Base-by-base conservation (phyloP, 92 coral and sea anemone species). In the Anthopleura xanthogrammica region DNA sequence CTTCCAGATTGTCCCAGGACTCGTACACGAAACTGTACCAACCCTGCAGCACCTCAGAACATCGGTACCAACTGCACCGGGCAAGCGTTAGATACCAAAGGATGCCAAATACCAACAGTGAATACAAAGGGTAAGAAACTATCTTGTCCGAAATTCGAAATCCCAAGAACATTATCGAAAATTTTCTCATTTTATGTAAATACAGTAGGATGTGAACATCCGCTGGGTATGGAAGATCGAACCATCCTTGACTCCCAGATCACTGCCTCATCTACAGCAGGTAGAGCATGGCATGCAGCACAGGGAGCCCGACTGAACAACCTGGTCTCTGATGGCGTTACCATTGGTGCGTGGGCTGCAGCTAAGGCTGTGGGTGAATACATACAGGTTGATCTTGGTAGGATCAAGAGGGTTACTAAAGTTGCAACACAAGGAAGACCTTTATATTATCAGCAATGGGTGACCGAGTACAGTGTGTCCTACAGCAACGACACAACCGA, bases 401-500 rank as follows among this genome's bases (percentile, higher is more conserved):
- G 4, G 11, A 20, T 57, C 62, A 57, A 2, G 62, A 57, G 4
- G 16, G 62, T 57, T 14, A 57, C 62, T 57, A 57, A 57, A 13
- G 11, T 57, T 57, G 62, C 62, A 0, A 57, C 62, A 57, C 62
- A 57, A 57, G 62, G 62, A 57, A 57, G 62, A 57, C 62, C 62
- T 2, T 0, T 6, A 0, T 0, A 20, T 4, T 12, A 1, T 36
- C 10, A 9, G 20, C 5, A 80, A n/a, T 80, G 76, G 76, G 84
- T 80, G 29, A 80, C 75, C 60, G 66, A 65, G 76, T 80, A 80
- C 55, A 43, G 73, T 55, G 23, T 80, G n/a, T 43, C 56, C 16
- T 80, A 80, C 84, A 80, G 84, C 43, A 46, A 80, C 42, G 60
- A 80, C 66, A 73, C 75, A 4, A 64, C 7, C 42, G 10, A 64